Conservation (phyloP, 2,113 vertebrate species). For the Scytalopus superciliaris region DNA sequence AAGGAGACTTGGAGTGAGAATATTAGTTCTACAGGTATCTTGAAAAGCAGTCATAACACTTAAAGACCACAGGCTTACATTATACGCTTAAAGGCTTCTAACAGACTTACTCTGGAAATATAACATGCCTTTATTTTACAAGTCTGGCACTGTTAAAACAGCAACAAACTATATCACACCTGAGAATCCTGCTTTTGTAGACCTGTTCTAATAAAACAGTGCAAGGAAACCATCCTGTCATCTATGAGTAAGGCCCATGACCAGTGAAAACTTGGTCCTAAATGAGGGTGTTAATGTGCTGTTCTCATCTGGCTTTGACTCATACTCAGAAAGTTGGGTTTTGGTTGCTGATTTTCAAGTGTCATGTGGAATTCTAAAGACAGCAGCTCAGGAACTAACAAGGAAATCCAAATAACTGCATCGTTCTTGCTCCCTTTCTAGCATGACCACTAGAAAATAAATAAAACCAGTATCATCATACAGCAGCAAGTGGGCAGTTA, state of each 20-base stretch:
- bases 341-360: background rate
- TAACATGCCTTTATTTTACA: background rate
- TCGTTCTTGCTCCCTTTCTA: background rate
- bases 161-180: background rate
- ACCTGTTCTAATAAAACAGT: background rate
- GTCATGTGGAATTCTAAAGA: background rate
- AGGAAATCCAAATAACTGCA: background rate
- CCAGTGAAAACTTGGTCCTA: background rate
- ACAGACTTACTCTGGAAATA: background rate
- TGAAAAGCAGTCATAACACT: background rate
- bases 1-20: background rate
- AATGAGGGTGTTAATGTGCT: background rate
- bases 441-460: background rate
- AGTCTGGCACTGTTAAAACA: background rate
- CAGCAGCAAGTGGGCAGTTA: background rate
- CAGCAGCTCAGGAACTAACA: background rate
- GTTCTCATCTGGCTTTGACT: background rate
- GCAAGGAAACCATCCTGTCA: background rate
- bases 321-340: background rate
- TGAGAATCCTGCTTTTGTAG: background rate
- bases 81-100: background rate
- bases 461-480: background rate
- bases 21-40: background rate
- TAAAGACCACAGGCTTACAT: background rate
- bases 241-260: background rate